These are phyloP conservation scores for Tenthredo livida DNA, from an alignment of 2,888 invertebrate genomes.

Conservation along the genomic window DNA sequence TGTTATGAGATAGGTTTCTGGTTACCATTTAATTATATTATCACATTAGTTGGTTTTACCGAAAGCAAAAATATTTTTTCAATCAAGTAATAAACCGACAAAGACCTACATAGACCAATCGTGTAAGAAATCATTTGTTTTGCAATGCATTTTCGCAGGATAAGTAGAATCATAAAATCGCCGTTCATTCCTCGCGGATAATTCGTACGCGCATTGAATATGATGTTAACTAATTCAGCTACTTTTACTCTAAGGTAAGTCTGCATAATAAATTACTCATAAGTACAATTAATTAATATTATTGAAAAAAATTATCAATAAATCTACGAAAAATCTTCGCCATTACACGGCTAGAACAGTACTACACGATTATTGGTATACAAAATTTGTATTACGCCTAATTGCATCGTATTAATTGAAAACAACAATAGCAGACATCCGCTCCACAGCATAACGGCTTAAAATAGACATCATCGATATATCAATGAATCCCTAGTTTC, in stretches of 20 bases:
- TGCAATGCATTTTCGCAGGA: neutral
- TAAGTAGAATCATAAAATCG: slow-evolving; percentile 15
- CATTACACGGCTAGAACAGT: slow-evolving; percentile 26
- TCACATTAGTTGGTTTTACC: slow-evolving; percentile 39
- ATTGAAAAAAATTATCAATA: slow-evolving; percentile 28
- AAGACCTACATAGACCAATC: neutral
- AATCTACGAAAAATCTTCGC: slow-evolving; percentile 7
- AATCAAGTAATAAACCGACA: slow-evolving; percentile 14
- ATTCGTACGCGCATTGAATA: slow-evolving; percentile 11
- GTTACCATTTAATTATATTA: slow-evolving; percentile 37
- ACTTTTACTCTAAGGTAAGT: slow-evolving; percentile 22
- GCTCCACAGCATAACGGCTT: neutral
- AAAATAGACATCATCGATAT: neutral
- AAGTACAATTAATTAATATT: slow-evolving; percentile 39
- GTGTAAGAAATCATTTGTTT: neutral
- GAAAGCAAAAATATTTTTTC: slow-evolving; percentile 19
- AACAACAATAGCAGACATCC: neutral
- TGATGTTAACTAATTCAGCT: neutral
- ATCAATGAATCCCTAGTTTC: neutral
- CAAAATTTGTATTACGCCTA: slow-evolving; percentile 39
- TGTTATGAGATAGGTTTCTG: slow-evolving; percentile 14
- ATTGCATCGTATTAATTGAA: slow-evolving; percentile 20
- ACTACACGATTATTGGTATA: slow-evolving; percentile 48
- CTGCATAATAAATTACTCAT: slow-evolving; percentile 6
- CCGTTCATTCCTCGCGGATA: neutral